A percentile compares a stretch with the other conserved stretches of the same genome.
phyloP scores from a whole-genome alignment of 2,797 vertebrate genomes.

The Intellagama lesueurii region DNA sequence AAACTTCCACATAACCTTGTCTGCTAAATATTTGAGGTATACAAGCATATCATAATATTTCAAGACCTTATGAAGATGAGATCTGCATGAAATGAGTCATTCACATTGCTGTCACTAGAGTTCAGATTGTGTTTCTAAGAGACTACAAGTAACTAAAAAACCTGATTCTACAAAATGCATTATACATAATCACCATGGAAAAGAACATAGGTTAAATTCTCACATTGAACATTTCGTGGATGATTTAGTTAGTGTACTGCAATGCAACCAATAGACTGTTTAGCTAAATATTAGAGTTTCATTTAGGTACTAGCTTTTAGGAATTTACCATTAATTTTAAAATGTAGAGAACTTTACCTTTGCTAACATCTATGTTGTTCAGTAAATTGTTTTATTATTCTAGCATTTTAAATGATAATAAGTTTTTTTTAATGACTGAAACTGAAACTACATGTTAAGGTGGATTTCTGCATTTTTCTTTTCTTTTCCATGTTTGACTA shows the following conservation, averaged over 20 bases:
- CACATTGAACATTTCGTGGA: not conserved
- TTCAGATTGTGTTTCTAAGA: conserved; percentile 36
- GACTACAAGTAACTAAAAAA: not conserved
- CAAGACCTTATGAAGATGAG: conserved; percentile 38
- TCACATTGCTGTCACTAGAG: conserved; percentile 44
- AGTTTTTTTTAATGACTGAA: not conserved
- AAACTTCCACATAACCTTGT: conserved; percentile 19
- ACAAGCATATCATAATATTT: conserved; percentile 12
- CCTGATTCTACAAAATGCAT: conserved; percentile 11
- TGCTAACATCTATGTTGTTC: not conserved
- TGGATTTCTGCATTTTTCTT: not conserved
- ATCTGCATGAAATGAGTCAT: conserved; percentile 32
- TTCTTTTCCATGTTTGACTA: conserved; percentile 12
- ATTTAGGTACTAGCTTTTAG: conserved; percentile 12
- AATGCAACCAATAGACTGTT: conserved; percentile 35
- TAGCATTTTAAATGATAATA: not conserved
- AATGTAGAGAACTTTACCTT: not conserved
- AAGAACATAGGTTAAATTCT: not conserved
- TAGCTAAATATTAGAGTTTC: conserved; percentile 25
- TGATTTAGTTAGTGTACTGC: not conserved
- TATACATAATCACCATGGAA: conserved; percentile 13
- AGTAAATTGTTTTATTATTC: not conserved
- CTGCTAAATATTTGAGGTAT: conserved; percentile 10
- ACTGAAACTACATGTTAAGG: not conserved
- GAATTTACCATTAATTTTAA: not conserved